These are phyloP conservation scores for Centruroides sculpturatus DNA, from an alignment of 1,140 invertebrate genomes.

Conservation along the genomic window DNA sequence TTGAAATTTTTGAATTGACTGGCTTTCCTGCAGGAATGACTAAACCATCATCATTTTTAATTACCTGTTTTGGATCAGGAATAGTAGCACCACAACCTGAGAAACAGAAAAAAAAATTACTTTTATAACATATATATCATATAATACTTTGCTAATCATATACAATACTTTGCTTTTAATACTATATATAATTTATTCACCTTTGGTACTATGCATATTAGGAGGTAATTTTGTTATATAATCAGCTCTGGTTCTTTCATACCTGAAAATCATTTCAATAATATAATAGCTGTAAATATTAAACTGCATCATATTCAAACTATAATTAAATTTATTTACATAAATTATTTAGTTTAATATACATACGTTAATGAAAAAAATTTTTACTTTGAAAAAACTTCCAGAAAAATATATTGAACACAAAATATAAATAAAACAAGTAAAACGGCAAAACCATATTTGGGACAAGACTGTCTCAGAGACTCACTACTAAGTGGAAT, in stretches of 20 bases:
- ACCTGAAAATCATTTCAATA: slow-evolving; percentile 30
- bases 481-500: too few species aligned
- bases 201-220: slow-evolving; percentile 64
- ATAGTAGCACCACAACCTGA: slow-evolving; percentile 24
- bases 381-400: too few species aligned
- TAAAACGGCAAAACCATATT: too few species aligned
- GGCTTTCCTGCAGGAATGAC: slow-evolving; percentile 23
- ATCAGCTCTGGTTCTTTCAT: slow-evolving; percentile 50
- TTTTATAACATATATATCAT: neutral
- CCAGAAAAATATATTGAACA: too few species aligned
- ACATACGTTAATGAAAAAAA: too few species aligned
- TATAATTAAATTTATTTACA: too few species aligned
- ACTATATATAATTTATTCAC: slow-evolving; percentile 24
- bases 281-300: too few species aligned
- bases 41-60: slow-evolving; percentile 18
- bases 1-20: slow-evolving; percentile 2
- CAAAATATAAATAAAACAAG: too few species aligned
- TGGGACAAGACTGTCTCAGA: too few species aligned
- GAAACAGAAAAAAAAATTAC: neutral
- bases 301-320: too few species aligned
- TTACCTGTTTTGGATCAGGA: slow-evolving; percentile 18
- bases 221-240: slow-evolving; percentile 61
- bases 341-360: too few species aligned
- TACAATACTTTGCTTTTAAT: neutral
- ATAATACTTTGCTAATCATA: neutral